phyloP scores from a whole-genome alignment of 2,888 invertebrate genomes.

The Bibio marci region DNA sequence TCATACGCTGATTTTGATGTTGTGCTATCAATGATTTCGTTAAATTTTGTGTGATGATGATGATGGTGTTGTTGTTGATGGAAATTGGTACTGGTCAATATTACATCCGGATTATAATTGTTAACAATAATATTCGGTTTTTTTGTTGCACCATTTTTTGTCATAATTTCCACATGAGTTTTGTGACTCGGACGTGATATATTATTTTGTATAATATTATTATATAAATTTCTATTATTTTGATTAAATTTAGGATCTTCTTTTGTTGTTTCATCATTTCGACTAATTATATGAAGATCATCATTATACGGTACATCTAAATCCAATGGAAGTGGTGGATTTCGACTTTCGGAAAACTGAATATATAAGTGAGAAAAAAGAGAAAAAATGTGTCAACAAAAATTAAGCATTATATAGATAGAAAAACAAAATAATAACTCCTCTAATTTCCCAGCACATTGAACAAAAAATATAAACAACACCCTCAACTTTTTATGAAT shows the following conservation, averaged over 20 bases:
- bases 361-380: conserved; percentile 1
- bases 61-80: conserved; percentile 6
- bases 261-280: no score
- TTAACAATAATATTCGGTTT: conserved; percentile 45
- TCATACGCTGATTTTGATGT: conserved; percentile 31
- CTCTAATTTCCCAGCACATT: no score
- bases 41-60: conserved; percentile 27
- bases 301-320: conserved; percentile 47
- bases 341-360: conserved; percentile 23
- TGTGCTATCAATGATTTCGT: conserved; percentile 32
- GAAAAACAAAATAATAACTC: neutral
- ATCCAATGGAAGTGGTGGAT: conserved; percentile 46
- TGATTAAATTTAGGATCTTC: conserved; percentile 1
- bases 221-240: neutral
- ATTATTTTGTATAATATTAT: conserved; percentile 1
- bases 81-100: conserved; percentile 15
- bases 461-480: no score
- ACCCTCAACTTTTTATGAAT: no score
- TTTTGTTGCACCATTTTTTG: conserved; percentile 45
- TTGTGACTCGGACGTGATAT: conserved; percentile 42
- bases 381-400: conserved; percentile 2
- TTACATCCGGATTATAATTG: conserved; percentile 32
- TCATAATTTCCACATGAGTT: conserved; percentile 48
- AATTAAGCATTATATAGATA: neutral
- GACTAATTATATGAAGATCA: conserved; percentile 35